Conservation (phyloP, 1,140 invertebrate species). For the Nilaparvata lugens region DNA sequence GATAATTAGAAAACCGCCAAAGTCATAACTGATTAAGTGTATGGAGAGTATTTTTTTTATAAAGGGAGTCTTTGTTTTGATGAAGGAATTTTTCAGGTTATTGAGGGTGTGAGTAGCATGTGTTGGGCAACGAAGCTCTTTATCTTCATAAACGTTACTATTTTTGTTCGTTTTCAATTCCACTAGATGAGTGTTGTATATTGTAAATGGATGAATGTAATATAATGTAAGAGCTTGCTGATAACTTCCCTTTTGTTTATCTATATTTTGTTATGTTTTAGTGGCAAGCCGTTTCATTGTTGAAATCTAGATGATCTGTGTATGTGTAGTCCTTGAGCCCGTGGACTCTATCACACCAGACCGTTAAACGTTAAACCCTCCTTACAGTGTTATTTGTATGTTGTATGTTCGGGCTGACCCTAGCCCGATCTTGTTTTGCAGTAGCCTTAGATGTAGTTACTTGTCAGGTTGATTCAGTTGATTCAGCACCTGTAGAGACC, state of each 20-base stretch:
- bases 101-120: too few relatives aligned
- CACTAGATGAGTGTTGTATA: conserved; percentile 5
- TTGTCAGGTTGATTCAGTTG: not conserved
- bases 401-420: not conserved
- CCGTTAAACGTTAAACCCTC: not conserved
- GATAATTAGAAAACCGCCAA: too few relatives aligned
- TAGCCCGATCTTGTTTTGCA: not conserved
- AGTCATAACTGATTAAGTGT: too few relatives aligned
- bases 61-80: too few relatives aligned
- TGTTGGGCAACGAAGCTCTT: not conserved
- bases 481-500: not conserved
- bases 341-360: not conserved
- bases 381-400: not conserved
- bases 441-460: conserved; percentile 1
- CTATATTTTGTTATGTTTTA: not conserved
- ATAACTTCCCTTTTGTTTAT: conserved; percentile 1
- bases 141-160: not conserved
- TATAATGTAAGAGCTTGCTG: not conserved
- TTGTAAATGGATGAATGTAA: conserved; percentile 1
- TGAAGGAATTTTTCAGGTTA: too few relatives aligned
- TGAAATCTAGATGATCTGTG: not conserved
- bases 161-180: not conserved
- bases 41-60: too few relatives aligned
- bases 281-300: not conserved
- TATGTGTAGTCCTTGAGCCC: conserved; percentile 2